Percentiles rank a stretch among this genome's conserved stretches.
These are phyloP conservation scores for Galeopsomyia nigrocyanea DNA, from an alignment of 2,888 invertebrate species.

Conservation along the genomic window DNA sequence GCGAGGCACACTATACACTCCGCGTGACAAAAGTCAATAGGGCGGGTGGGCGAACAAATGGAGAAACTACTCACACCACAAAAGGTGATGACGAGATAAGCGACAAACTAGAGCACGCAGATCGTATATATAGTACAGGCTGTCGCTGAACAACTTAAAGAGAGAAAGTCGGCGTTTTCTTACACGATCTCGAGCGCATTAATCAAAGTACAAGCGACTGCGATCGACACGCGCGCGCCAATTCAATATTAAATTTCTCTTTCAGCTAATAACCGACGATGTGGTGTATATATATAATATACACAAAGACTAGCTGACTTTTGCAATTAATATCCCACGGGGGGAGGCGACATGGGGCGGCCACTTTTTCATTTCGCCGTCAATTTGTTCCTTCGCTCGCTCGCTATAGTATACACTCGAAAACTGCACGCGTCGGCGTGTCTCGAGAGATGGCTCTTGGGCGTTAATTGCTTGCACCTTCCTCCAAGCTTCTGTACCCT, in stretches of 20 bases:
- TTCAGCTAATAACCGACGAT: too few relatives aligned
- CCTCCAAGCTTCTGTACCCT: not conserved
- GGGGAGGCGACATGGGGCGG: not conserved
- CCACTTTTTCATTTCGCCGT: constrained; percentile 10
- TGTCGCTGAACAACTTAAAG: too few relatives aligned
- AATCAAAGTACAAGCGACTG: not conserved
- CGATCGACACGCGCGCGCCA: not conserved
- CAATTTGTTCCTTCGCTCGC: constrained; percentile 21
- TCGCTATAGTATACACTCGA: constrained; percentile 24
- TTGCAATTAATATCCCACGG: constrained; percentile 21
- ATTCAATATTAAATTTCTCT: constrained; percentile 25
- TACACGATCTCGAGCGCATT: constrained; percentile 14
- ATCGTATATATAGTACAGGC: too few relatives aligned
- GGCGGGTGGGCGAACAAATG: too few relatives aligned
- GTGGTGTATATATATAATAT: too few relatives aligned
- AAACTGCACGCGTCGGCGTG: constrained; percentile 54
- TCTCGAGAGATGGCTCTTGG: constrained; percentile 50
- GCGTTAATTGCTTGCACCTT: constrained; percentile 50
- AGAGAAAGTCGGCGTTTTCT: too few relatives aligned
- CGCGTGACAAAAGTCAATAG: too few relatives aligned
- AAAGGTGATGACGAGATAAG: too few relatives aligned
- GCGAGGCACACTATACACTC: too few relatives aligned
- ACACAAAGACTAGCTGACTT: not conserved
- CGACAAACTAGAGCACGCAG: too few relatives aligned
- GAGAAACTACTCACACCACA: too few relatives aligned